Evolutionary conservation across 2,888 invertebrate genomes (phyloP), one percentile per base, ranked within the genome.

Genomic region (Caenorhabditis wallacei): DNA sequence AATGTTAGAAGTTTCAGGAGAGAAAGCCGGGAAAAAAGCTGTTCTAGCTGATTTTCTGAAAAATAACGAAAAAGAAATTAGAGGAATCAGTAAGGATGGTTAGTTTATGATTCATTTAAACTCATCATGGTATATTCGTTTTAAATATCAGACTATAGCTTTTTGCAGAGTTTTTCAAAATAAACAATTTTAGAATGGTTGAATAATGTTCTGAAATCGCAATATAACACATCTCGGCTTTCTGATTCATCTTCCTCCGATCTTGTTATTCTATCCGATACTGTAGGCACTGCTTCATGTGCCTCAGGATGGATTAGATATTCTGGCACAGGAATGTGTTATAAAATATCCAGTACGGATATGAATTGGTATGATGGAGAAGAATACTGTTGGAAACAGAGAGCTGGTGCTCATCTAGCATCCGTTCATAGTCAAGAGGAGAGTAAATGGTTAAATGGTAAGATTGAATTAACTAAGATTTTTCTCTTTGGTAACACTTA

Each of bases 391-490:
- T 74, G 35, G 22, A 54, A 18, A 18, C 80, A 63, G 5, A 53
- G 69, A 48, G n/a, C 16, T 18, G 80, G 80, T 11, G 59, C 72
- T 20, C 74, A 80, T 51, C 22, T 80, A 18, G 54, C 80, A 5
- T 74, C 72, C 2, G 24, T 80, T 37, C 80, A 80, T 18, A 80
- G 68, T 69, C 61, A 80, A 37, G 80, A 66, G 0, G 72, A 72
- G 37, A 68, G 74, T 24, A n/a, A 80, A 48, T 80, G 80, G 80
- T 69, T 80, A 54, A 68, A 59, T 35, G 72, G 71, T 71, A 20
- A 30, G n/a, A 24, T 22, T 40, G n/a, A 30, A 11, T 16, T 3
- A 24, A 40, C 11, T 3, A 8, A 24, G 8, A 11, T n/a, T n/a
- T n/a, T n/a, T n/a, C n/a, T n/a, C n/a, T n/a, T n/a, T n/a, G n/a